These are phyloP conservation scores for Ecdyonurus torrentis DNA, from an alignment of 2,888 invertebrate species.

Conservation along the genomic window DNA sequence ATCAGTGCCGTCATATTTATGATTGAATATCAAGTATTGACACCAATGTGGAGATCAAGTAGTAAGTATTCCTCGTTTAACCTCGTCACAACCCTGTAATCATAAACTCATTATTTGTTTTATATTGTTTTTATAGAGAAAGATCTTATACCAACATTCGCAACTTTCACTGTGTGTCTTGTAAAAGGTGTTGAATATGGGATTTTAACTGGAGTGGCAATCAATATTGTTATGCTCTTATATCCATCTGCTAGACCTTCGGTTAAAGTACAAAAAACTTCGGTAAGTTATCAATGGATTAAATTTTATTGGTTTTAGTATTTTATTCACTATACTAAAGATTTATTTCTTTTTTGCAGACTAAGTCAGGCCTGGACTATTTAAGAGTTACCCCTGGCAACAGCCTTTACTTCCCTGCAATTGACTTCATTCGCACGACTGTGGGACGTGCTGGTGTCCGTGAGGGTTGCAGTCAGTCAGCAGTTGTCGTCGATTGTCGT, in stretches of 20 bases:
- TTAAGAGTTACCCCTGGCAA: constrained; percentile 62
- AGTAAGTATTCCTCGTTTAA: constrained; percentile 30
- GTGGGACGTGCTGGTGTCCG: constrained; percentile 56
- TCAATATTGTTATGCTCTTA: constrained; percentile 58
- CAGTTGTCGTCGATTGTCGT: constrained; percentile 66
- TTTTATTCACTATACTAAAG: background rate
- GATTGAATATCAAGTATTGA: constrained; percentile 80
- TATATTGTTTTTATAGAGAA: constrained; percentile 22
- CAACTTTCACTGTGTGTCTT: constrained; percentile 70
- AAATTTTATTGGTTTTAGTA: constrained; percentile 1
- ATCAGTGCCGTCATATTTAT: constrained; percentile 90
- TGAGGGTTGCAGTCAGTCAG: constrained; percentile 50
- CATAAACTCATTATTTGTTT: background rate
- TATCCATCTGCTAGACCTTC: constrained; percentile 69
- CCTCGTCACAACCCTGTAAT: background rate
- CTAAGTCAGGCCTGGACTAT: constrained; percentile 48
- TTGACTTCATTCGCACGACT: constrained; percentile 63
- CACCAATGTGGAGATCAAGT: constrained; percentile 70
- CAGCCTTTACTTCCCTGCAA: constrained; percentile 66
- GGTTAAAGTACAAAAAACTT: constrained; percentile 50
- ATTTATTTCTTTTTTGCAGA: constrained; percentile 31
- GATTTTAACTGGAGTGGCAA: constrained; percentile 62
- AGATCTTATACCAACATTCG: constrained; percentile 61
- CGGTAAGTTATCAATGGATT: constrained; percentile 38
- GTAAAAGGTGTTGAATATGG: constrained; percentile 73